Percentiles rank a stretch among this genome's conserved stretches.
Conservation (phyloP, 2,888 invertebrate genomes). For the Pimpla rufipes region DNA sequence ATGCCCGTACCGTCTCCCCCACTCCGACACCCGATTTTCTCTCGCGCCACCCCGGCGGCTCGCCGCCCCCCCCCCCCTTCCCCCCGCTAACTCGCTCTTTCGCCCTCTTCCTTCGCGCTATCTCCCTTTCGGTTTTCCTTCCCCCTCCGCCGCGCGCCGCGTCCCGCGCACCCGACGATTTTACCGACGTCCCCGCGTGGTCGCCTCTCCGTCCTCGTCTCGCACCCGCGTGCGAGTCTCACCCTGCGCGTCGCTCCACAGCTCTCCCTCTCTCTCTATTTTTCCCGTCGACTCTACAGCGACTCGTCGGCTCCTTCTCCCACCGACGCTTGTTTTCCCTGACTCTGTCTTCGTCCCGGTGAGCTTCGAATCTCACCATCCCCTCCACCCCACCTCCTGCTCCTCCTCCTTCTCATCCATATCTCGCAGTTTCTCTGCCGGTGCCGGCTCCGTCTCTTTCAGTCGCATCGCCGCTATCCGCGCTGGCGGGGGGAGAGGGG, state of each 20-base stretch:
- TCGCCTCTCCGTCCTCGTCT: slow-evolving; percentile 16
- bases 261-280: slow-evolving; percentile 21
- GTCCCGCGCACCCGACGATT: slow-evolving; percentile 34
- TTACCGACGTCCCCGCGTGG: slow-evolving; percentile 27
- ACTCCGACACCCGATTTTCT: slow-evolving; percentile 72
- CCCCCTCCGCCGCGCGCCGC: slow-evolving; percentile 32
- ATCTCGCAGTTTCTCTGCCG: slow-evolving; percentile 46
- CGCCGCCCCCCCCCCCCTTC: slow-evolving; percentile 38
- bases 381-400: neutral
- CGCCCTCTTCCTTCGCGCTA: slow-evolving; percentile 28
- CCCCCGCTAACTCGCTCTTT: slow-evolving; percentile 38
- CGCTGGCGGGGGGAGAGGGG: neutral
- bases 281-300: slow-evolving; percentile 36
- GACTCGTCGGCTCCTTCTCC: slow-evolving; percentile 22
- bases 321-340: slow-evolving; percentile 35
- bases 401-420: slow-evolving; percentile 18
- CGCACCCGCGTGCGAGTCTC: slow-evolving; percentile 14
- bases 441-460: slow-evolving; percentile 5
- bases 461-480: neutral
- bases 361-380: slow-evolving; percentile 42
- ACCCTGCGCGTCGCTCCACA: neutral
- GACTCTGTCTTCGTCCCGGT: slow-evolving; percentile 30
- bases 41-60: slow-evolving; percentile 64
- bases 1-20: slow-evolving; percentile 74
- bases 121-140: slow-evolving; percentile 41